phyloP scores from a whole-genome alignment of 2,113 vertebrate genomes.

The Xyliphius kryptos region DNA sequence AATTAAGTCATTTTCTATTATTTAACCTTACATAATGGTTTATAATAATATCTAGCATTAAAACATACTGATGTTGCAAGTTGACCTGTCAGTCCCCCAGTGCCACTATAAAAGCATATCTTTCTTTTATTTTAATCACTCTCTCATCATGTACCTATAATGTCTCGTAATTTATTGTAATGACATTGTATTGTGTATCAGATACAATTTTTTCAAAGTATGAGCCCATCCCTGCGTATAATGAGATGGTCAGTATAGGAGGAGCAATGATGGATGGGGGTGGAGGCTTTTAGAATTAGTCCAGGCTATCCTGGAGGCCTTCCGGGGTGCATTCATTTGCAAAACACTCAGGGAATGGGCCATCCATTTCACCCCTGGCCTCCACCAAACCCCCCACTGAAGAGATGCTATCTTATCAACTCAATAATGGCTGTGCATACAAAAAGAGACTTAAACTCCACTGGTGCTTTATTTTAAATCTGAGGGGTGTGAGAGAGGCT shows the following conservation, averaged over 20 bases:
- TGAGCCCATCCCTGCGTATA: slow-evolving; percentile 8
- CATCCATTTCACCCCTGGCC: slow-evolving; percentile 48
- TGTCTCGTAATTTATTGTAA: no score
- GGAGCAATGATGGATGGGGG: slow-evolving; percentile 29
- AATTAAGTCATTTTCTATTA: no score
- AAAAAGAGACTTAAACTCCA: slow-evolving; percentile 42
- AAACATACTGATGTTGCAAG: no score
- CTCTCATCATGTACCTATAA: no score
- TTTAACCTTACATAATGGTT: no score
- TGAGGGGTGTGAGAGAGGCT: slow-evolving; percentile 24
- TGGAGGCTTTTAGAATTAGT: slow-evolving; percentile 49
- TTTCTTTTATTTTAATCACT: no score
- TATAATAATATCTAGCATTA: no score
- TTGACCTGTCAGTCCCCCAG: no score
- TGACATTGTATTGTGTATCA: no score
- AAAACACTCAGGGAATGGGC: slow-evolving; percentile 57
- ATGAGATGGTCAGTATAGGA: slow-evolving; percentile 31
- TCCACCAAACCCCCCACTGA: slow-evolving; percentile 49
- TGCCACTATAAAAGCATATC: no score
- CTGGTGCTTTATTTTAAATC: slow-evolving; percentile 37
- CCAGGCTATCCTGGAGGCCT: slow-evolving; percentile 57
- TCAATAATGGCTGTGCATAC: slow-evolving; percentile 50
- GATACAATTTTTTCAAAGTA: neutral
- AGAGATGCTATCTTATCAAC: slow-evolving; percentile 51
- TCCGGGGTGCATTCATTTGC: slow-evolving; percentile 61